Conservation (phyloP, 2,797 vertebrate species). For the Microchirus variegatus region DNA sequence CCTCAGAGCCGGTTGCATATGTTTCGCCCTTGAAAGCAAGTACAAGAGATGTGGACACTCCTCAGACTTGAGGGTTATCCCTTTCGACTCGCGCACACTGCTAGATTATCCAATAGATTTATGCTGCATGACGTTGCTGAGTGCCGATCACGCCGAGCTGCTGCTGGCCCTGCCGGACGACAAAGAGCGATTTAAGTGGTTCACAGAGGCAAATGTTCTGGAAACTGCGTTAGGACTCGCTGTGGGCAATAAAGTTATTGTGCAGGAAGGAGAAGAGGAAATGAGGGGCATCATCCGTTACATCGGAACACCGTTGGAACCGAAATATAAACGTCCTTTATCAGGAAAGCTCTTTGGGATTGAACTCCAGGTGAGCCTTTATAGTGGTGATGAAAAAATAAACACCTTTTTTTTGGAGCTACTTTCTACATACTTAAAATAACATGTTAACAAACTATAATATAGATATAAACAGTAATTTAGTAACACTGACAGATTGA, state of each 20-base stretch:
- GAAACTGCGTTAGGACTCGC: constrained; percentile 55
- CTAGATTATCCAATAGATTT: rapidly evolving
- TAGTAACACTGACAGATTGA: too few species aligned
- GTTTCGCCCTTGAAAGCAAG: constrained; percentile 41
- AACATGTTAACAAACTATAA: too few species aligned
- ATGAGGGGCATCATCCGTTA: constrained; percentile 78
- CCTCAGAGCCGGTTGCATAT: constrained; percentile 66
- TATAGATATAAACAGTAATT: too few species aligned
- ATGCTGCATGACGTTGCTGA: constrained; percentile 54
- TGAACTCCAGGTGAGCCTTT: constrained; percentile 82
- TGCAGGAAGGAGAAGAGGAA: constrained; percentile 51
- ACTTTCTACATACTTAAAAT: too few species aligned
- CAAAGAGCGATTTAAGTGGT: constrained; percentile 69
- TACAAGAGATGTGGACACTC: background rate
- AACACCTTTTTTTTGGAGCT: too few species aligned
- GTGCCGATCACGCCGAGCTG: constrained; percentile 42
- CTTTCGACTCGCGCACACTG: rapidly evolving
- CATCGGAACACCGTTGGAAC: constrained; percentile 58
- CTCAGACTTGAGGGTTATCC: constrained; percentile 24
- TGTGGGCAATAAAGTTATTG: constrained; percentile 56
- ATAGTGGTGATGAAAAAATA: background rate
- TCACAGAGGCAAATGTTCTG: constrained; percentile 58
- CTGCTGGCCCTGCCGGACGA: constrained; percentile 69
- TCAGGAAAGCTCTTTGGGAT: constrained; percentile 79
- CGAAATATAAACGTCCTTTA: rapidly evolving